phyloP scores from a whole-genome alignment of 1,140 invertebrate species.

The Drosophila aff. region DNA sequence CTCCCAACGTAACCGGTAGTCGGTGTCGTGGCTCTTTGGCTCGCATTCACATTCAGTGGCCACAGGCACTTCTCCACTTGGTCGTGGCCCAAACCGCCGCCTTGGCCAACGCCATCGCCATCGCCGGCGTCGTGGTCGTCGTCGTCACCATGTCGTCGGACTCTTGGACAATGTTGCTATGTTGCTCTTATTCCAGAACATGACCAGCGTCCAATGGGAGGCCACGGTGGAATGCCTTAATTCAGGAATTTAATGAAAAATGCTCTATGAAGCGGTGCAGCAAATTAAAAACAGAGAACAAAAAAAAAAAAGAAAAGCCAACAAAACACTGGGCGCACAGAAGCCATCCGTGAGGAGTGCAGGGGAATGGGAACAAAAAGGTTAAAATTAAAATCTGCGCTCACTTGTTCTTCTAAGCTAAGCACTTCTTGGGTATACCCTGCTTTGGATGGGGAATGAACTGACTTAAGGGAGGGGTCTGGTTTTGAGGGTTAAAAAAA shows the following conservation, averaged over 20 bases:
- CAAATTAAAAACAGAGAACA: slow-evolving; percentile 68
- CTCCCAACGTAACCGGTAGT: slow-evolving; percentile 56
- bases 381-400: slow-evolving; percentile 77
- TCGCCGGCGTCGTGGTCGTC: slow-evolving; percentile 20
- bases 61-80: slow-evolving; percentile 26
- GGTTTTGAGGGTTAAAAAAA: too few relatives aligned
- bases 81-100: slow-evolving; percentile 26
- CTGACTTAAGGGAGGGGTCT: too few relatives aligned
- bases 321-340: slow-evolving; percentile 65
- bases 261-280: slow-evolving; percentile 79
- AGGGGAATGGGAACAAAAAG: slow-evolving; percentile 58
- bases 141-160: slow-evolving; percentile 73
- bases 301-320: slow-evolving; percentile 7
- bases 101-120: slow-evolving; percentile 39
- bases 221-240: slow-evolving; percentile 75
- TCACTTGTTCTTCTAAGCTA: slow-evolving; percentile 47
- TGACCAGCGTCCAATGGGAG: slow-evolving; percentile 62
- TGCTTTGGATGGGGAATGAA: background rate
- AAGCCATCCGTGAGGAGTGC: slow-evolving; percentile 37
- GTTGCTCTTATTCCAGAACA: slow-evolving; percentile 82
- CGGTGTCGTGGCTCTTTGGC: slow-evolving; percentile 49
- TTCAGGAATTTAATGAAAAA: slow-evolving; percentile 84
- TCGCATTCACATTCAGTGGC: slow-evolving; percentile 29
- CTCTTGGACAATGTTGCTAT: slow-evolving; percentile 76
- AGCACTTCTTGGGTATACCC: slow-evolving; percentile 23